Percentiles rank a stretch among this genome's conserved stretches.
Evolutionary conservation across 1,140 invertebrate species (phyloP).

Genomic region (Colletes latitarsis): DNA sequence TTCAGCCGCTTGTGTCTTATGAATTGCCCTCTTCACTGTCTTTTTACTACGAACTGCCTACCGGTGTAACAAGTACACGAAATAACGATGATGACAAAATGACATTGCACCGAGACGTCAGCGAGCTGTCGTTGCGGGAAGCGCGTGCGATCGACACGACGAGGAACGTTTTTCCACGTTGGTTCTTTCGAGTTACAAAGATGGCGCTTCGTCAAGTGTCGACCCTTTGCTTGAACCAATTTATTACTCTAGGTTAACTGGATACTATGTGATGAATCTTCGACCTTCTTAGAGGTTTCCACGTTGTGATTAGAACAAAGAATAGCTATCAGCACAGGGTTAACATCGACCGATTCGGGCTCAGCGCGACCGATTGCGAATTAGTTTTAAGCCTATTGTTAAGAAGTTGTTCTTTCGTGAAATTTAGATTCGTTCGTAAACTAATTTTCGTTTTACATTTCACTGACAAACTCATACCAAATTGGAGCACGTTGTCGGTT

Average conservation of each 20-base stretch:
- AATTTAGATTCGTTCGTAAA: constrained; percentile 1
- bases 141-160: constrained; percentile 11
- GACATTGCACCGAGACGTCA: background rate
- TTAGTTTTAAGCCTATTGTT: background rate
- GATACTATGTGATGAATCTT: background rate
- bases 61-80: constrained; percentile 4
- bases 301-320: background rate
- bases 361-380: background rate
- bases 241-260: background rate
- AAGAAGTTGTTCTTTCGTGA: constrained; percentile 14
- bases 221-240: background rate
- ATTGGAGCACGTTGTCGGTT: too few species aligned
- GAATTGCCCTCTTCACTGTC: constrained; percentile 4
- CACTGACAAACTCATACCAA: too few species aligned
- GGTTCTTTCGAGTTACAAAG: background rate
- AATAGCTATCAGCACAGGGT: background rate
- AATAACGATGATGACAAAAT: constrained; percentile 5
- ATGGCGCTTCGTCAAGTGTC: background rate
- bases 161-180: background rate
- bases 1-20: constrained; percentile 49
- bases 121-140: background rate
- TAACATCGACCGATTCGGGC: background rate
- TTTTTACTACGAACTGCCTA: constrained; percentile 39
- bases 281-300: background rate
- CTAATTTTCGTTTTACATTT: too few species aligned